Base-by-base conservation (phyloP, 2,113 vertebrate genomes). In the Apteryx mantelli region DNA sequence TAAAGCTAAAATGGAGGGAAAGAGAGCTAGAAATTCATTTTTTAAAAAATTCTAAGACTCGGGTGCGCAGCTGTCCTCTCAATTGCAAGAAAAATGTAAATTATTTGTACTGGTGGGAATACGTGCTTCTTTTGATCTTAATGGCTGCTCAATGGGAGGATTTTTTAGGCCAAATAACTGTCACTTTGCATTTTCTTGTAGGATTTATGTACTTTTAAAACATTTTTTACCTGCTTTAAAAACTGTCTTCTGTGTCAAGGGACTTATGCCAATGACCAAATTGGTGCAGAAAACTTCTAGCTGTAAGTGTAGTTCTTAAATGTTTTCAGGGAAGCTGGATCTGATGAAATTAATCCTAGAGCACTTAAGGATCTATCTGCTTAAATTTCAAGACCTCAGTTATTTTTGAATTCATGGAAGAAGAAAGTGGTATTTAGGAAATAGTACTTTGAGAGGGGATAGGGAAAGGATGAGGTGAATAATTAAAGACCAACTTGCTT, bases 131-230 rank as follows among this genome's bases (percentile, higher is more conserved):
- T 64, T 91, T 94, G 30, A 64, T 95, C 65, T 91, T 95, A 89
- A 92, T 86, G 78, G 69, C 46, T 91, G 44, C 52, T 92, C 70
- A 95, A 89, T 73, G 79, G 69, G 58, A 95, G 46, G 20, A 42
- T 58, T 92, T 73, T 70, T 58, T 78, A 55, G 46, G 65, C 83
- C 56, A 86, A 89, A 52, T 91, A 83, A 66, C 52, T 97, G 69
- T 52, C 79, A 94, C 40, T 96, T 95, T 87, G 64, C 97, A 85
- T 90, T 97, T 97, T 91, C 81, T 91, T 89, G 93, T 83, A 91
- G 68, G 87, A 92, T 97, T 96, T 95, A 82, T 53, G 55, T 81
- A 76, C 78, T 81, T 75, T 91, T 88, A 95, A 96, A 97, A 96
- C 26, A 77, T 88, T 94, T 86, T 96, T 95, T 94, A 90, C 42